phyloP scores from a whole-genome alignment of 2,113 vertebrate species.

The Hystrix brachyura region DNA sequence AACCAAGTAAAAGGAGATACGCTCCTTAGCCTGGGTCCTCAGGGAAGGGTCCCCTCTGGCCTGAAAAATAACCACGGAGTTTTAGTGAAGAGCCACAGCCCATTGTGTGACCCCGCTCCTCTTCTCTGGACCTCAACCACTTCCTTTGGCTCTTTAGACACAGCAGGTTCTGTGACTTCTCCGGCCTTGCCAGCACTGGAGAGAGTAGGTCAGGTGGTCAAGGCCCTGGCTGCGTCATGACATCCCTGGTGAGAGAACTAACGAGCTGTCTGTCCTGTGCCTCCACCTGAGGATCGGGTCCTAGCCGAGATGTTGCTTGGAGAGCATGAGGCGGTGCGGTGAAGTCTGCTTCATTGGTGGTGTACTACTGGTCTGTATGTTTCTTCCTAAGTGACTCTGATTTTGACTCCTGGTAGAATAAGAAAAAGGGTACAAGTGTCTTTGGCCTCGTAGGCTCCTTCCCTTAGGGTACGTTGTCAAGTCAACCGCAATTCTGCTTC shows the following conservation, averaged over 20 bases:
- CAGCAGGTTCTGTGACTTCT: neutral
- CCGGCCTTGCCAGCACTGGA: neutral
- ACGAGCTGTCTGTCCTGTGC: neutral
- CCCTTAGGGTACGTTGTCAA: constrained; percentile 62
- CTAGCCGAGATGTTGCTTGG: neutral
- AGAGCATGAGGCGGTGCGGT: neutral
- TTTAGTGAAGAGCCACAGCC: neutral
- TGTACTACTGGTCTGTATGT: neutral
- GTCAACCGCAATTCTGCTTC: constrained; percentile 44
- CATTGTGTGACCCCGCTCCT: neutral
- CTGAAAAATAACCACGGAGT: neutral
- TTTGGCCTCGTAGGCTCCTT: neutral
- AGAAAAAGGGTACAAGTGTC: neutral
- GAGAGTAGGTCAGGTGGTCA: neutral
- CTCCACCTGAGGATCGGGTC: neutral
- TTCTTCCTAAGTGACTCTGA: neutral
- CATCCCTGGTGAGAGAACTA: neutral
- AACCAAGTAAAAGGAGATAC: neutral
- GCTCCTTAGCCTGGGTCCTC: neutral
- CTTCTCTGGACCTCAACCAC: neutral
- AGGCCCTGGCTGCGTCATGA: neutral
- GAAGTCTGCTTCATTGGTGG: neutral
- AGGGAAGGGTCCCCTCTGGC: neutral
- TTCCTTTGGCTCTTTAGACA: constrained; percentile 16
- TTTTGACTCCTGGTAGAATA: neutral